Percentiles rank a stretch among this genome's conserved stretches.
Conservation (phyloP, 1,140 invertebrate species). For the Pomacea maculata region DNA sequence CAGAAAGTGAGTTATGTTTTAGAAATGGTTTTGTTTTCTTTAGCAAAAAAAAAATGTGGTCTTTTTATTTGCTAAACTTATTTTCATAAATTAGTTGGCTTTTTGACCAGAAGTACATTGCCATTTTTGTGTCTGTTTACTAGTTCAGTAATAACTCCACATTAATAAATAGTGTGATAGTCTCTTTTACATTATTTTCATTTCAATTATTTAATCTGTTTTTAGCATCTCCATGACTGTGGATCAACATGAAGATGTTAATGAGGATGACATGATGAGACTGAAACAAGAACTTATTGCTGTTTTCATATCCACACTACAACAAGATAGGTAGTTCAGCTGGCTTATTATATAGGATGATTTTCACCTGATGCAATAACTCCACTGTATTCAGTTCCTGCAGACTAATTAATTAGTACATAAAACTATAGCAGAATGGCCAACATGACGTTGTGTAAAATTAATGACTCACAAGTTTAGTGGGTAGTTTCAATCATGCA, state of each 20-base stretch:
- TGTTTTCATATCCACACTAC: constrained; percentile 55
- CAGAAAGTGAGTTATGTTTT: constrained; percentile 37
- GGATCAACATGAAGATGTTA: constrained; percentile 44
- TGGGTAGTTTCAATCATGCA: too few species aligned
- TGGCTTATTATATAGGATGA: too few species aligned
- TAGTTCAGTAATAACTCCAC: neutral
- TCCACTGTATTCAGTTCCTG: too few species aligned
- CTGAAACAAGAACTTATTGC: constrained; percentile 54
- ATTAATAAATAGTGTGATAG: neutral
- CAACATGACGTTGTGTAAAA: too few species aligned
- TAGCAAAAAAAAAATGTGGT: neutral
- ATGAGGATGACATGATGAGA: constrained; percentile 44
- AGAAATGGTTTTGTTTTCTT: neutral
- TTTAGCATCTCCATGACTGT: constrained; percentile 42
- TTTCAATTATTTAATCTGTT: neutral
- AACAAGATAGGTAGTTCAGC: constrained; percentile 51
- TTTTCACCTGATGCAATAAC: too few species aligned
- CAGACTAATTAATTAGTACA: too few species aligned
- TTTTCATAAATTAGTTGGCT: constrained; percentile 11
- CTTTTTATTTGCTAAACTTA: neutral
- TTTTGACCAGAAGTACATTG: neutral
- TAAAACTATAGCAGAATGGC: too few species aligned
- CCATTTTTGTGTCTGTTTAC: neutral
- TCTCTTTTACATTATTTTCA: neutral
- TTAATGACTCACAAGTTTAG: too few species aligned